A percentile compares a stretch with the other conserved stretches of the same genome.
Evolutionary conservation across 2,888 invertebrate species (phyloP).

Genomic region (Peribatodes rhomboidaria): DNA sequence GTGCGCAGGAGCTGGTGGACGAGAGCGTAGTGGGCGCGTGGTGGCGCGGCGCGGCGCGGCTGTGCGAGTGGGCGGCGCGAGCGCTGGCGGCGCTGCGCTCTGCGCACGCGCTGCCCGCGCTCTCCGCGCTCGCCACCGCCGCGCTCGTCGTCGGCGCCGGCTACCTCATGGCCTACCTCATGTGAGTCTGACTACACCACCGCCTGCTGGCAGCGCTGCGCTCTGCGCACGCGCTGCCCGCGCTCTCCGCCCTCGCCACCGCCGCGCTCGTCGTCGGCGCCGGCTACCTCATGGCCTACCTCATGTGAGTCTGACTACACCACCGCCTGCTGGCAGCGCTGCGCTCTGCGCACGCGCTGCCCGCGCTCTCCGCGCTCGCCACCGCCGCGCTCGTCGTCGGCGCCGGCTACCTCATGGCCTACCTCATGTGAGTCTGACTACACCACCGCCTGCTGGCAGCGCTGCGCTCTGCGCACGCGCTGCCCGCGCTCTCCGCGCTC

Average conservation of each 20-base stretch:
- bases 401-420: constrained; percentile 94
- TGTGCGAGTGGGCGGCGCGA: constrained; percentile 90
- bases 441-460: constrained; percentile 88
- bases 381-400: constrained; percentile 91
- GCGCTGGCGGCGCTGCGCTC: constrained; percentile 90
- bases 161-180: constrained; percentile 92
- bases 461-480: constrained; percentile 91
- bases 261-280: constrained; percentile 89
- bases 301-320: constrained; percentile 80
- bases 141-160: constrained; percentile 90
- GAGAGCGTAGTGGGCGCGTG: constrained; percentile 92
- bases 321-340: constrained; percentile 89
- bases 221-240: constrained; percentile 92
- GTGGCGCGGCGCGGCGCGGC: constrained; percentile 78
- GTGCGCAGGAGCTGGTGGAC: constrained; percentile 89
- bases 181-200: constrained; percentile 69
- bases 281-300: constrained; percentile 93
- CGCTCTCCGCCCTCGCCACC: constrained; percentile 92
- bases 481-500: constrained; percentile 92
- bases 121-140: constrained; percentile 92
- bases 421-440: constrained; percentile 82
- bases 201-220: constrained; percentile 90
- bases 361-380: constrained; percentile 92
- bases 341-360: constrained; percentile 91
- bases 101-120: constrained; percentile 92